Evolutionary conservation across 2,888 invertebrate genomes (phyloP).

Genomic region (Galeopsomyia nigrocyanea): DNA sequence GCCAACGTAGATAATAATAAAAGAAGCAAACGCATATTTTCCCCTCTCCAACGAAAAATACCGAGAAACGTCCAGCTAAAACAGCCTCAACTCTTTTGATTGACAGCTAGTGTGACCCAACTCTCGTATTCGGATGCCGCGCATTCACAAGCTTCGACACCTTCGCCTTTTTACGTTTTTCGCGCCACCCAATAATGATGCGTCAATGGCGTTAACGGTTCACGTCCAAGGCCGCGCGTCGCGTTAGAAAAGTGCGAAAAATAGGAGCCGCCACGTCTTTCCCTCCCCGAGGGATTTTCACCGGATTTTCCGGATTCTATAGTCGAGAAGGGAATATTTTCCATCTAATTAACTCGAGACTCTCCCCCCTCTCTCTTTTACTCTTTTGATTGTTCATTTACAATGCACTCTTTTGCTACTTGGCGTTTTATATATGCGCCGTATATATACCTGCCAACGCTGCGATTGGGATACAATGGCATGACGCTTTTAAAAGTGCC

Average conservation of each 20-base stretch:
- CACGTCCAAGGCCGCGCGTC: neutral
- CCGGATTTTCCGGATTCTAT: constrained; percentile 33
- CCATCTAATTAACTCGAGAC: constrained; percentile 45
- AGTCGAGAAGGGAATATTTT: constrained; percentile 39
- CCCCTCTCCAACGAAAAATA: too few species aligned
- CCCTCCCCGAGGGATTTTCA: neutral
- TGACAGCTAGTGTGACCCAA: constrained; percentile 26
- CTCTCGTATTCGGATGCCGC: neutral
- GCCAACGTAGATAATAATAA: too few species aligned
- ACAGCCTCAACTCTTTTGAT: constrained; percentile 10
- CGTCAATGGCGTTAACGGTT: constrained; percentile 3
- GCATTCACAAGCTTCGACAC: constrained; percentile 4
- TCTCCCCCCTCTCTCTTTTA: neutral
- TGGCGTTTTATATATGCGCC: neutral
- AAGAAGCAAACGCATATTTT: too few species aligned
- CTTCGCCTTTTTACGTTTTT: neutral
- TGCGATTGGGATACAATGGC: neutral
- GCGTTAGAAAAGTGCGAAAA: constrained; percentile 35
- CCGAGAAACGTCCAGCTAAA: too few species aligned
- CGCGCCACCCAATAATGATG: constrained; percentile 1
- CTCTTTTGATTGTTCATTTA: neutral
- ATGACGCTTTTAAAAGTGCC: constrained; percentile 4
- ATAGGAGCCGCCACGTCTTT: constrained; percentile 5
- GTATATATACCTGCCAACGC: too few species aligned
- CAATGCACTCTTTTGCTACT: neutral